Evolutionary conservation across 2,113 vertebrate genomes (phyloP).

Genomic region (Ramphastos sulfuratus): DNA sequence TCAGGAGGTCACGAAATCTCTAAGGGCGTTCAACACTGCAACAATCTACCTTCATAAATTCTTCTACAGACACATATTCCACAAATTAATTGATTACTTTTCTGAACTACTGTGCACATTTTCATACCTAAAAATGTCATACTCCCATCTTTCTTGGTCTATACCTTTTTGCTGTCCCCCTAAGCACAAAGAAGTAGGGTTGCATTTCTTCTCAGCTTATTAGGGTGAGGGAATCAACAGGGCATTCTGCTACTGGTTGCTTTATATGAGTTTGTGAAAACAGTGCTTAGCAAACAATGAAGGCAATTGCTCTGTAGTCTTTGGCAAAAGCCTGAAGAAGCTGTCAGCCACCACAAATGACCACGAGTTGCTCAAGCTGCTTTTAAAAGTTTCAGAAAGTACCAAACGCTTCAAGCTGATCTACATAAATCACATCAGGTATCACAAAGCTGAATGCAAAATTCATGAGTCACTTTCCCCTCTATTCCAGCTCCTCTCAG

Average conservation of each 20-base stretch:
- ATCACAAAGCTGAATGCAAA: neutral
- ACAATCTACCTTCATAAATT: neutral
- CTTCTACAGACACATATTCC: neutral
- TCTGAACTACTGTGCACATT: neutral
- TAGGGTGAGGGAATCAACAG: neutral
- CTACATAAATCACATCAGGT: neutral
- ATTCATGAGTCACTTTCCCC: neutral
- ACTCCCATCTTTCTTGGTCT: neutral
- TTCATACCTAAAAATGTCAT: neutral
- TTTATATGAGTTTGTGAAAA: neutral
- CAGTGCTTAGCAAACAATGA: neutral
- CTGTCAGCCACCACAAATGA: neutral
- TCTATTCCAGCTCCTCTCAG: neutral
- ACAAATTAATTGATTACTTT: fast-evolving
- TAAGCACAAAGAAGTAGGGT: neutral
- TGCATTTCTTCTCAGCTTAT: neutral
- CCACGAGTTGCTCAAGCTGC: neutral
- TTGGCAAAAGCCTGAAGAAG: constrained; percentile 5
- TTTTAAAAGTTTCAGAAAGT: constrained; percentile 3
- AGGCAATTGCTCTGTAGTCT: neutral
- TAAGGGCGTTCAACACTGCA: neutral
- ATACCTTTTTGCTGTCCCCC: neutral
- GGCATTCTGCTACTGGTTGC: neutral
- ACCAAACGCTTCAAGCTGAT: constrained; percentile 9
- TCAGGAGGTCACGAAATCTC: neutral